Conservation (phyloP, 2,113 vertebrate species). For the Opisthocomus hoazin region DNA sequence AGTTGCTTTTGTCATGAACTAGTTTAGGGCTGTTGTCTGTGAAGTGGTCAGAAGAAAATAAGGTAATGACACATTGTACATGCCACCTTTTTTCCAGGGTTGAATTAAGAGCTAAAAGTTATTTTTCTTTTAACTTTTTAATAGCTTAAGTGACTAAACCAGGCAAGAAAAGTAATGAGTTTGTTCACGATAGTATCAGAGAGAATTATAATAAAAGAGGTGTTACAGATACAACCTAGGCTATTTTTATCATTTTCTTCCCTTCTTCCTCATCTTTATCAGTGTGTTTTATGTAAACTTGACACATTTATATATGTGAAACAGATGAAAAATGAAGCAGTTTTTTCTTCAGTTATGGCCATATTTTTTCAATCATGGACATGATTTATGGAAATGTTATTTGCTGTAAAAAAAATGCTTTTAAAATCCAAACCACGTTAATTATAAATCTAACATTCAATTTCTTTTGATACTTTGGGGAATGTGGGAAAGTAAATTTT, state of each 20-base stretch:
- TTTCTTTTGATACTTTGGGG: constrained; percentile 50
- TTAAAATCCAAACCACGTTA: constrained; percentile 66
- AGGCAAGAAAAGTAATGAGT: constrained; percentile 16
- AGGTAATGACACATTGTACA: not conserved
- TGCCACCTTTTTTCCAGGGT: not conserved
- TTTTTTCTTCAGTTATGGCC: constrained; percentile 67
- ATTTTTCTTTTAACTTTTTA: constrained; percentile 9
- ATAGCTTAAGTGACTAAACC: constrained; percentile 22
- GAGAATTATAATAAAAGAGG: constrained; percentile 64
- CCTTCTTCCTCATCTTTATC: constrained; percentile 73
- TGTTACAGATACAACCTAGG: constrained; percentile 58
- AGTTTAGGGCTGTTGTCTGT: not conserved
- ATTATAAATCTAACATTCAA: constrained; percentile 68
- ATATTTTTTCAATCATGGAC: constrained; percentile 74
- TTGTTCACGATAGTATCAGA: constrained; percentile 35
- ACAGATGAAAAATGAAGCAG: constrained; percentile 73
- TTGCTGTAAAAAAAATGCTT: constrained; percentile 54
- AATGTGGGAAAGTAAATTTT: constrained; percentile 47
- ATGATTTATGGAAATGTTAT: constrained; percentile 79
- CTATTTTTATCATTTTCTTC: constrained; percentile 71
- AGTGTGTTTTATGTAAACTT: constrained; percentile 73
- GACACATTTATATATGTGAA: constrained; percentile 77
- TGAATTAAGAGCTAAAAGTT: not conserved
- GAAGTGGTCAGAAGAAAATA: constrained; percentile 27
- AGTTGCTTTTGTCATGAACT: not conserved